A percentile compares a stretch with the other conserved stretches of the same genome.
Evolutionary conservation across 2,888 invertebrate species (phyloP).

Genomic region (Platycnemis pennipes): DNA sequence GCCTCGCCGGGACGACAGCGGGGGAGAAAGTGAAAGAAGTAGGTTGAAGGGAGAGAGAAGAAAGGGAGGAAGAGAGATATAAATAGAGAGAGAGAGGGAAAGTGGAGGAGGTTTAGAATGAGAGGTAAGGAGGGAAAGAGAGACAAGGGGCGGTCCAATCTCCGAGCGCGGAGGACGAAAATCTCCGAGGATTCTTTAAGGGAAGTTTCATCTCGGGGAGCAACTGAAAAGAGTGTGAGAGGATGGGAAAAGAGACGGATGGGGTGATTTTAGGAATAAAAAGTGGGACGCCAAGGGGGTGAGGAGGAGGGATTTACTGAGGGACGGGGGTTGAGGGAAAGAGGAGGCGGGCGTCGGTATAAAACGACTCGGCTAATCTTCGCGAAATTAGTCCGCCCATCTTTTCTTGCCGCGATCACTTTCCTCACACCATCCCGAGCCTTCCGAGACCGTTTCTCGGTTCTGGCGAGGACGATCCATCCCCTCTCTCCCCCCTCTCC

Average conservation of each 20-base stretch:
- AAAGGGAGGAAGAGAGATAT: not conserved
- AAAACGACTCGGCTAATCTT: constrained; percentile 1
- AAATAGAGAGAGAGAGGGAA: not conserved
- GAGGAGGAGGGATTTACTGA: too few species aligned
- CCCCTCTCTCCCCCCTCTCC: not conserved
- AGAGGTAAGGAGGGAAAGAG: not conserved
- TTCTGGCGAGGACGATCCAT: too few species aligned
- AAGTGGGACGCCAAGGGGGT: not conserved
- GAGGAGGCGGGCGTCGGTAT: not conserved
- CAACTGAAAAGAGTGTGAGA: not conserved
- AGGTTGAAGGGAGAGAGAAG: not conserved
- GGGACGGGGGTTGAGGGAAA: not conserved
- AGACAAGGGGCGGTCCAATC: not conserved
- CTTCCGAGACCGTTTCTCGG: too few species aligned
- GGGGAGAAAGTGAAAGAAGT: not conserved
- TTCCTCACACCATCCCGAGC: too few species aligned
- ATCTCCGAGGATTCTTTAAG: constrained; percentile 1
- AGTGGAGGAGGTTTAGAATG: not conserved
- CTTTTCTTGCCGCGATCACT: too few species aligned
- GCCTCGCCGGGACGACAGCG: not conserved
- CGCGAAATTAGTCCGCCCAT: not conserved
- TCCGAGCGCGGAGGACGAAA: not conserved
- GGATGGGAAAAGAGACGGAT: not conserved
- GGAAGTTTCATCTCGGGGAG: not conserved
- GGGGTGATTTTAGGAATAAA: not conserved